Conservation (phyloP, 1,140 invertebrate genomes). For the Epicauta chinensis region DNA sequence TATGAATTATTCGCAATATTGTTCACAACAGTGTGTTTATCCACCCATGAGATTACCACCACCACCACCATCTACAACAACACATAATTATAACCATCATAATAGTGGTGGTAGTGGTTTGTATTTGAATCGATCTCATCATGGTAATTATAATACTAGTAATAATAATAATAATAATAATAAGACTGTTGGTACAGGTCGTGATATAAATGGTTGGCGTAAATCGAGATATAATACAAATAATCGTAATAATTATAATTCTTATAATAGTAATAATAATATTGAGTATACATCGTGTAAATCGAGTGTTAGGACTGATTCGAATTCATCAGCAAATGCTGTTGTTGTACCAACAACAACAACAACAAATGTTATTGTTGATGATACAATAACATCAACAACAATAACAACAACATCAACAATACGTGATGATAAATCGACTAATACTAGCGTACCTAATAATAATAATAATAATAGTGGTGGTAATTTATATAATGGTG, state of each 20-base stretch:
- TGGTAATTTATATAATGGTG: neutral
- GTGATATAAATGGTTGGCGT: neutral
- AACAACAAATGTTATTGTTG: slow-evolving; percentile 16
- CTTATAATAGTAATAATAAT: neutral
- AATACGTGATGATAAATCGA: slow-evolving; percentile 2
- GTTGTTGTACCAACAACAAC: slow-evolving; percentile 26
- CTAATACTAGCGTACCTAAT: neutral
- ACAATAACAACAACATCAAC: neutral
- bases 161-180: neutral
- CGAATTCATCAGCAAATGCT: slow-evolving; percentile 29
- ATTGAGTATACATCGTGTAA: slow-evolving; percentile 15
- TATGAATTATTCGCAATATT: slow-evolving; percentile 7
- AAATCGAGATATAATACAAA: neutral
- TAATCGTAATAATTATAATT: neutral
- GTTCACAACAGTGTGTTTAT: neutral
- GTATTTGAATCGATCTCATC: neutral
- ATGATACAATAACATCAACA: neutral
- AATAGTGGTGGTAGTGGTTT: too few species aligned
- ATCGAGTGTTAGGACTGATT: slow-evolving; percentile 30
- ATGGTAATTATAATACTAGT: neutral
- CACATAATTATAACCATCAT: neutral
- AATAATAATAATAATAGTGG: neutral
- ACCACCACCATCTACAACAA: neutral
- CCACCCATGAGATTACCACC: slow-evolving; percentile 3
- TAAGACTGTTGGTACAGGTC: neutral